Base-by-base conservation (phyloP, 2,888 invertebrate species). In the Salpingus planirostris region DNA sequence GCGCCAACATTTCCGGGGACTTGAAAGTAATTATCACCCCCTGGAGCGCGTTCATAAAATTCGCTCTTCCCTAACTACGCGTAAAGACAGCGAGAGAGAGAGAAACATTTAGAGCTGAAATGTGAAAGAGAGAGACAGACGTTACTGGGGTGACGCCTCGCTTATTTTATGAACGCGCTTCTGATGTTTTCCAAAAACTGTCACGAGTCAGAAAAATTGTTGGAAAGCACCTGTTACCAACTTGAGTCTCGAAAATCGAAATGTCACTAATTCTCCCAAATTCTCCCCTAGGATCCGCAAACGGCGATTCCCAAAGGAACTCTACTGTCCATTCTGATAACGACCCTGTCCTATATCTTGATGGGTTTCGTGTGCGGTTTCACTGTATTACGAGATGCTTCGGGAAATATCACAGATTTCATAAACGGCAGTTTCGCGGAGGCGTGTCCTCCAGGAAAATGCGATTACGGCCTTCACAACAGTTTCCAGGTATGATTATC, bases 1-100 rank as follows among this genome's bases (percentile, higher is more conserved):
- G 95, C 3, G 97, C 97, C 15, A 98, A 98, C 60, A 96, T 98
- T 47, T 95, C 93, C 12, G 97, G 96, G 5, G 96, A 97, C 69
- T 73, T 97, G 33, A 88, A 87, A 74, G 93, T 91, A 64, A 52
- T n/a, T n/a, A n/a, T n/a, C n/a, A n/a, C n/a, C n/a, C n/a, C n/a
- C n/a, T n/a, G n/a, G n/a, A n/a, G n/a, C n/a, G n/a, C n/a, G n/a
- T n/a, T n/a, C n/a, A n/a, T n/a, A n/a, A n/a, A n/a, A n/a, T n/a
- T n/a, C n/a, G n/a, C n/a, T n/a, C n/a, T n/a, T n/a, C n/a, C n/a
- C n/a, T n/a, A n/a, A n/a, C n/a, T n/a, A n/a, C n/a, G n/a, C n/a
- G n/a, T n/a, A n/a, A n/a, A n/a, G n/a, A n/a, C n/a, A n/a, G n/a
- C n/a, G n/a, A n/a, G n/a, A n/a, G n/a, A n/a, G n/a, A n/a, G n/a